Evolutionary conservation across 2,797 vertebrate genomes (phyloP), one percentile per base, ranked within the genome.

Genomic region (Notolabrus celidotus): DNA sequence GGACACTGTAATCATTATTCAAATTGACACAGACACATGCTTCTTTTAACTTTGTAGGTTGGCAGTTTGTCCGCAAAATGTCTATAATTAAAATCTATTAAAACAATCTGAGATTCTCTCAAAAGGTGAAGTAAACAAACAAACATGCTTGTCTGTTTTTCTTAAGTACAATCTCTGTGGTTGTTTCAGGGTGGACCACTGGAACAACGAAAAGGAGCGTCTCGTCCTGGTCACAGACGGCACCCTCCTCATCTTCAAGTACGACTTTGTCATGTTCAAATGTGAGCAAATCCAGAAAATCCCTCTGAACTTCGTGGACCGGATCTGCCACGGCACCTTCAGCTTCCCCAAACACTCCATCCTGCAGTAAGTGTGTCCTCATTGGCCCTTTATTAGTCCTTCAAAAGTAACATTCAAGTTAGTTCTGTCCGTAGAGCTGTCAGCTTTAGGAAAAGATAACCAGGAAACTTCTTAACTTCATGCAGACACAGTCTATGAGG

Each of bases 151-250:
- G 34, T 10, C 16, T 39, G 29, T 15, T 3, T 58, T 1, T 57
- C 20, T 61, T 31, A 31, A 31, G 29, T 4, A 1, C 7, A 29
- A 4, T 7, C 2, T 57, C 2, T 55, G 22, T 63, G 47, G 19
- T 42, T 56, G 29, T 75, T 83, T 31, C 81, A 96, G 95, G 82
- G 90, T 93, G 59, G 95, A 96, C 80, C 94, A 96, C 72, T 96
- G 96, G 96, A 97, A 96, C 91, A 96, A 96, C 2, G 95, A 96
- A 68, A 95, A 93, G 67, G 95, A 97, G 75, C 93, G 94, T 0
- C 47, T 94, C 0, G 71, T 93, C 55, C 12, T 95, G 20, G 84
- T 97, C 74, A 92, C 94, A 3, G 87, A 94, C 5, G 88, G 77
- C 55, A 89, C 80, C 1, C 92, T 96, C 1, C 85, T 96, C 62